Percentiles rank a stretch among this genome's conserved stretches.
phyloP scores from a whole-genome alignment of 2,797 vertebrate genomes.

The Pempheris klunzingeri region DNA sequence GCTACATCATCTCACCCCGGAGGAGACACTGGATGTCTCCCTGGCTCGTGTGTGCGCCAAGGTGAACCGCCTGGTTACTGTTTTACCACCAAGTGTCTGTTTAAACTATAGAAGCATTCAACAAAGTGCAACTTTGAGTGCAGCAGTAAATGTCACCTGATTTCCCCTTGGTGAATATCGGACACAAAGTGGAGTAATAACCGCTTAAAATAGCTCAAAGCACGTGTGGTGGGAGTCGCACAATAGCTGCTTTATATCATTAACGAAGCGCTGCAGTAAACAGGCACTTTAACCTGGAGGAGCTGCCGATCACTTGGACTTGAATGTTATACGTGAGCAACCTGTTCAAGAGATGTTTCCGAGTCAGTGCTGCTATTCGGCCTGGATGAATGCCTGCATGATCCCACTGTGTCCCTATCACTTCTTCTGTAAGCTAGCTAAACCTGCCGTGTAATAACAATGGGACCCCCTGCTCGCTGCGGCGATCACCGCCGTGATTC shows the following conservation, averaged over 20 bases:
- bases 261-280: background rate
- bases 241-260: too few relatives aligned
- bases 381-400: too few relatives aligned
- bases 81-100: background rate
- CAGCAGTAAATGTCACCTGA: background rate
- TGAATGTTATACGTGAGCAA: background rate
- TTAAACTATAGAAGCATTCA: too few relatives aligned
- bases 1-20: constrained; percentile 1
- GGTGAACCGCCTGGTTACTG: background rate
- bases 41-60: background rate
- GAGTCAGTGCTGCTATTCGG: background rate
- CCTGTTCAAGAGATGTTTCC: constrained; percentile 23
- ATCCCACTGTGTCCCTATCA: too few relatives aligned
- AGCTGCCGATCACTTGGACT: background rate
- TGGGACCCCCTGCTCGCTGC: constrained; percentile 49
- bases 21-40: too few relatives aligned
- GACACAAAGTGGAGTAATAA: background rate
- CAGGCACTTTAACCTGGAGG: background rate
- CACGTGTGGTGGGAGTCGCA: too few relatives aligned
- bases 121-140: too few relatives aligned
- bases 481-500: constrained; percentile 19
- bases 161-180: background rate
- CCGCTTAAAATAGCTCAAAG: too few relatives aligned
- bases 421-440: constrained; percentile 10
- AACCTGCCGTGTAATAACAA: constrained; percentile 50